phyloP scores from a whole-genome alignment of 1,140 invertebrate species.

The Cyclargus thomasi region DNA sequence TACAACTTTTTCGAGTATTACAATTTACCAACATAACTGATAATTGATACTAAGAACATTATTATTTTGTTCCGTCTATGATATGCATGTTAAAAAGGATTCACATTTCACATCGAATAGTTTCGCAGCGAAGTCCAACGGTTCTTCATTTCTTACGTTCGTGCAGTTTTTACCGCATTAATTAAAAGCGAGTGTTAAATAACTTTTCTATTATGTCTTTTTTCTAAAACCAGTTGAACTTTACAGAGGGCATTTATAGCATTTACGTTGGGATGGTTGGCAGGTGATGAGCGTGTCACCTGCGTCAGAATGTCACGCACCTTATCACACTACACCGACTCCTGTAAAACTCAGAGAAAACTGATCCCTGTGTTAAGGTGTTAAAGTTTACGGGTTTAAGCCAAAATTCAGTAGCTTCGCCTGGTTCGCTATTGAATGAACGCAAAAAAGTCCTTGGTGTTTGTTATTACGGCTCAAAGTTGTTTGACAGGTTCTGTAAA shows the following conservation, averaged over 20 bases:
- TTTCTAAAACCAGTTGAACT: neutral
- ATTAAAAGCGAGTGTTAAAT: neutral
- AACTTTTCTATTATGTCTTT: neutral
- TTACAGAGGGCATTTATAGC: slow-evolving; percentile 6
- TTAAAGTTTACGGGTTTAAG: neutral
- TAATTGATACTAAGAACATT: too few species aligned
- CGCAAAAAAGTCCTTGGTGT: too few species aligned
- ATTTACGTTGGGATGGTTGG: slow-evolving; percentile 20
- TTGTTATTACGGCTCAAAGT: too few species aligned
- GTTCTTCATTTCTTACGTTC: neutral
- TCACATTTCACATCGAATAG: too few species aligned
- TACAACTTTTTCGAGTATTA: too few species aligned
- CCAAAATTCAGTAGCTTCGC: neutral
- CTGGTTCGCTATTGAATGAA: slow-evolving; percentile 23
- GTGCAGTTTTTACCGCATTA: neutral
- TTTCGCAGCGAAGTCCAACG: neutral
- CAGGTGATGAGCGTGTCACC: slow-evolving; percentile 39
- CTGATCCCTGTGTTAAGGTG: neutral
- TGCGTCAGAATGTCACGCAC: slow-evolving; percentile 40
- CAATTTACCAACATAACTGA: too few species aligned
- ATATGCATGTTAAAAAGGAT: too few species aligned
- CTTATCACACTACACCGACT: slow-evolving; percentile 35
- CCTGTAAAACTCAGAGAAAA: slow-evolving; percentile 19
- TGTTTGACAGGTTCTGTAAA: too few species aligned
- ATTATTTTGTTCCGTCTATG: too few species aligned